phyloP scores from a whole-genome alignment of 2,888 invertebrate species.

The Tineola bisselliella region DNA sequence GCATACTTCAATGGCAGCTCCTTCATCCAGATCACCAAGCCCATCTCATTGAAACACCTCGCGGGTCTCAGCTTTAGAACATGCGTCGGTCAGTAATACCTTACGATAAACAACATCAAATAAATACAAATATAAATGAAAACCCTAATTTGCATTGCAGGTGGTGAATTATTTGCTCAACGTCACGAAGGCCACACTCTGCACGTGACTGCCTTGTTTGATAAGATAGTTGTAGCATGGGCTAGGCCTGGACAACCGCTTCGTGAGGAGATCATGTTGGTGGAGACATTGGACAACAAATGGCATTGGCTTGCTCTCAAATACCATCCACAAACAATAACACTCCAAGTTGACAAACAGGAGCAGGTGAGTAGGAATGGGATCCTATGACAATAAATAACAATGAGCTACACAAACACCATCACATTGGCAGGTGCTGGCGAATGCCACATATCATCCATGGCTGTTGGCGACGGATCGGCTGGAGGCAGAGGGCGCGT shows the following conservation, averaged over 20 bases:
- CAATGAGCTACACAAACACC: no score
- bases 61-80: slow-evolving; percentile 85
- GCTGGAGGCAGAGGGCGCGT: slow-evolving; percentile 75
- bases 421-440: slow-evolving; percentile 69
- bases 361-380: slow-evolving; percentile 30
- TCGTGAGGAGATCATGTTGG: slow-evolving; percentile 72
- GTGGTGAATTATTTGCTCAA: slow-evolving; percentile 77
- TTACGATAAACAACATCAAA: no score
- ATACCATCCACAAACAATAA: slow-evolving; percentile 58
- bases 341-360: slow-evolving; percentile 50
- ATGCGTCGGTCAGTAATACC: slow-evolving; percentile 73
- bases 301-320: slow-evolving; percentile 82
- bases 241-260: slow-evolving; percentile 60
- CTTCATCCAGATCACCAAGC: slow-evolving; percentile 75
- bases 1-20: slow-evolving; percentile 87
- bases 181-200: slow-evolving; percentile 72
- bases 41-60: slow-evolving; percentile 80
- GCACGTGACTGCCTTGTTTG: slow-evolving; percentile 69
- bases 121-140: no score
- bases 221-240: slow-evolving; percentile 69
- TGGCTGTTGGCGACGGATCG: slow-evolving; percentile 78
- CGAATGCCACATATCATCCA: slow-evolving; percentile 81
- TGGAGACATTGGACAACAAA: slow-evolving; percentile 78
- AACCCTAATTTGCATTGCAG: slow-evolving; percentile 45
- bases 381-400: no score